Conservation (phyloP, 1,140 invertebrate species). For the Pseudoatta argentina region DNA sequence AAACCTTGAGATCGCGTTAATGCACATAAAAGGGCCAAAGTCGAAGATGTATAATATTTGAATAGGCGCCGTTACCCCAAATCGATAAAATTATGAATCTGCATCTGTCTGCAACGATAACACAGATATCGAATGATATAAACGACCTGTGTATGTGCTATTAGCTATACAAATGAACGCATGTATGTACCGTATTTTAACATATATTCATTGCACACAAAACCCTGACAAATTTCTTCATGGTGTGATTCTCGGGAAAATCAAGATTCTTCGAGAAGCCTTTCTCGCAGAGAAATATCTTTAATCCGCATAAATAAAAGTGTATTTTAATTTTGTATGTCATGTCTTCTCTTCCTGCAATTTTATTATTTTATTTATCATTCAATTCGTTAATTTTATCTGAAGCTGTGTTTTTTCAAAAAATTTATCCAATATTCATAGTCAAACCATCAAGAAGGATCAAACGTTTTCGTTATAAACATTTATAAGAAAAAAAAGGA, state of each 20-base stretch:
- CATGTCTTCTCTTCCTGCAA: neutral
- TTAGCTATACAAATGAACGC: neutral
- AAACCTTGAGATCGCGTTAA: constrained; percentile 15
- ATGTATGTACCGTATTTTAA: neutral
- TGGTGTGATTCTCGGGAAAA: neutral
- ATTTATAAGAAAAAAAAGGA: neutral
- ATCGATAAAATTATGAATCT: constrained; percentile 58
- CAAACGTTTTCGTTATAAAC: neutral
- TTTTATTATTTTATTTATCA: constrained; percentile 2
- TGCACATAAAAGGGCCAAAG: neutral
- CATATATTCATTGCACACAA: constrained; percentile 35
- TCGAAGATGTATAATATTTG: neutral
- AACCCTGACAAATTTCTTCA: constrained; percentile 14
- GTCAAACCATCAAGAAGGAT: neutral
- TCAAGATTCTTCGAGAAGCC: neutral
- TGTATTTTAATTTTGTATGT: neutral
- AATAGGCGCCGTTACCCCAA: neutral
- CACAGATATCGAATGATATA: constrained; percentile 36
- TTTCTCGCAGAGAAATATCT: neutral
- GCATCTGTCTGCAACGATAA: neutral
- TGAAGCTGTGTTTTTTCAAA: neutral
- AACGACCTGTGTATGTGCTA: neutral
- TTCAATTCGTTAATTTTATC: neutral
- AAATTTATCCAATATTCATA: constrained; percentile 1
- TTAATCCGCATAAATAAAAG: neutral